Evolutionary conservation across 2,888 invertebrate species (phyloP).

Genomic region (Cerastis leucographa): DNA sequence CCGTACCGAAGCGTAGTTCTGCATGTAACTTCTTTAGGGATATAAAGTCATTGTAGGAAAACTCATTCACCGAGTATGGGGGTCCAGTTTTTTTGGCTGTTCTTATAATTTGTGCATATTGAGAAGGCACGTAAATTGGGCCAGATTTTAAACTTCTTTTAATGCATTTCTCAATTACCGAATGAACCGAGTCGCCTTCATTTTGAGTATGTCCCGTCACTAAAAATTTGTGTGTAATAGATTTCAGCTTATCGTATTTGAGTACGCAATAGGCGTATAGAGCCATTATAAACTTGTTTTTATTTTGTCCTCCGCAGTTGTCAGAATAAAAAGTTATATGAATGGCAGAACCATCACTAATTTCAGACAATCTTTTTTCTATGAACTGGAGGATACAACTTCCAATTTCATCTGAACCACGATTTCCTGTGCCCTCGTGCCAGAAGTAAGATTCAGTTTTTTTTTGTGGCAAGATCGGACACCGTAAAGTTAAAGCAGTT

Average conservation of each 20-base stretch:
- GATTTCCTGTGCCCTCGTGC: not conserved
- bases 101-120: too few relatives aligned
- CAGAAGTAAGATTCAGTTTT: not conserved
- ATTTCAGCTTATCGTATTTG: not conserved
- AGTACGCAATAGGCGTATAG: constrained; percentile 1
- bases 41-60: not conserved
- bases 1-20: constrained; percentile 8
- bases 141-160: constrained; percentile 2
- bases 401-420: not conserved
- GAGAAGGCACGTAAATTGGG: too few relatives aligned
- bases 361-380: not conserved
- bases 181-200: too few relatives aligned
- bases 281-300: not conserved
- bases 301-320: not conserved
- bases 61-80: too few relatives aligned
- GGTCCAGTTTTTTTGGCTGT: too few relatives aligned
- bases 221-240: too few relatives aligned
- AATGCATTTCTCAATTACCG: constrained; percentile 1
- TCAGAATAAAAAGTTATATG: not conserved
- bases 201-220: too few relatives aligned
- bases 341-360: not conserved
- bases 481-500: too few relatives aligned
- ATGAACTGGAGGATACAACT: not conserved
- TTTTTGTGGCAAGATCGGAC: not conserved
- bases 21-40: not conserved